Base-by-base conservation (phyloP, 1,140 invertebrate species). In the Lucilia sericata region DNA sequence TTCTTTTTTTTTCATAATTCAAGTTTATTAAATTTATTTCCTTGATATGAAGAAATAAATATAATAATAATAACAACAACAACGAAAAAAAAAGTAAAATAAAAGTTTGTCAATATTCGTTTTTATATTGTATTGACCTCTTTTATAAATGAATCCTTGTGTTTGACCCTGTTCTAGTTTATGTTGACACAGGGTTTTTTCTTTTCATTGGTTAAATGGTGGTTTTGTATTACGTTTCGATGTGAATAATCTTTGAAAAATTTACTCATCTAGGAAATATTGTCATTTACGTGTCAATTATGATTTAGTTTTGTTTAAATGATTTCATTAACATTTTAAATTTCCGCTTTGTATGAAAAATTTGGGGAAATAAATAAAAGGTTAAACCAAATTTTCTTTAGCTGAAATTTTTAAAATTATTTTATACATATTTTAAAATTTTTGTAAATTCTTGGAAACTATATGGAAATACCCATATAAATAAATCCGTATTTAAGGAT, bases 11-110 rank as follows among this genome's bases (percentile, higher is more conserved):
- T 42, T 78, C n/a, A n/a, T 42, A 47, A 42, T 78, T 78, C 75
- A 78, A 42, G 75, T n/a, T 78, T 78, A 78, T 42, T 42, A 42
- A 8, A 42, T 10, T 47, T 42, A 78, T 78, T 78, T 78, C 75
- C 75, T 78, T 78, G 75, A 78, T 60, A 60, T n/a, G 14, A 60
- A 60, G 14, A 60, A 17, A 60, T 17, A 60, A 17, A 17, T 2
- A 30, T 30, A 17, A 17, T 2, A 30, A 2, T 30, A 30, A 30
- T 3, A 30, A 30, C 25, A 30, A 30, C 25, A 30, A 30, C 25
- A 30, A 30, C 25, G 25, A n/a, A 60, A 17, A 3, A 60, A 17
- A 60, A 60, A 60, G n/a, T 60, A 60, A n/a, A n/a, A n/a, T 60
- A 60, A 60, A 60, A 60, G 14, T 60, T 60, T 60, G 55, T 60